phyloP scores from a whole-genome alignment of 37 sponge, comb jelly and placozoan species.

The Cliona cf. orientalis region DNA sequence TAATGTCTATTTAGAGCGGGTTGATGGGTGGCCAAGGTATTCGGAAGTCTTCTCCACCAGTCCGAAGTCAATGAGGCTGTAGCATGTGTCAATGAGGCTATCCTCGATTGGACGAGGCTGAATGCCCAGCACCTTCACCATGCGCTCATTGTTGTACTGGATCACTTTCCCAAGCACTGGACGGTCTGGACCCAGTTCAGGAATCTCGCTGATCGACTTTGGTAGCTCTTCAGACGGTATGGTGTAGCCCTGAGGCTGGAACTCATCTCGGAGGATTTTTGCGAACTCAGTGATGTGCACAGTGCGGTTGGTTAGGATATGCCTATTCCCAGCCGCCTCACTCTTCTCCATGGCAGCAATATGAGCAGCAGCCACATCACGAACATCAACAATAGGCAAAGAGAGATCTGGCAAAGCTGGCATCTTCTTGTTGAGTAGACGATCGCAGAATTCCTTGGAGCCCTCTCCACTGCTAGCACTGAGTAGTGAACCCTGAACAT shows the following conservation, averaged over 20 bases:
- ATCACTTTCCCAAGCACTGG: slow-evolving; percentile 47
- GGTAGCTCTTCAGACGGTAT: slow-evolving; percentile 35
- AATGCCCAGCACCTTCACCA: slow-evolving; percentile 76
- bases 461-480: slow-evolving; percentile 32
- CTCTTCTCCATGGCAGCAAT: slow-evolving; percentile 81
- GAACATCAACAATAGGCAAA: slow-evolving; percentile 78
- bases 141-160: slow-evolving; percentile 51
- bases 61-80: slow-evolving; percentile 80
- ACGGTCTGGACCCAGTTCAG: too few relatives aligned
- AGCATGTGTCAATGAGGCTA: slow-evolving; percentile 79
- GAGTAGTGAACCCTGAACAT: slow-evolving; percentile 81
- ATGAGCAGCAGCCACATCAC: slow-evolving; percentile 88
- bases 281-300: slow-evolving; percentile 64
- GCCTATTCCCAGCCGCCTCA: slow-evolving; percentile 73
- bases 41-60: slow-evolving; percentile 63
- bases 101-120: slow-evolving; percentile 42
- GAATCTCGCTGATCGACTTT: slow-evolving; percentile 42
- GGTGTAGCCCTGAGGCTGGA: slow-evolving; percentile 81
- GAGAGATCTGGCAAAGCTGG: slow-evolving; percentile 64
- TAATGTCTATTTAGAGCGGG: too few relatives aligned
- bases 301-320: slow-evolving; percentile 12
- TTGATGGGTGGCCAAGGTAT: slow-evolving; percentile 58
- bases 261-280: slow-evolving; percentile 58
- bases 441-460: slow-evolving; percentile 14
- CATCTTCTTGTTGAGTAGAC: slow-evolving; percentile 51